Percentiles rank a stretch among this genome's conserved stretches.
These are phyloP conservation scores for Pimephales promelas DNA, from an alignment of 2,113 vertebrate species.

Conservation along the genomic window DNA sequence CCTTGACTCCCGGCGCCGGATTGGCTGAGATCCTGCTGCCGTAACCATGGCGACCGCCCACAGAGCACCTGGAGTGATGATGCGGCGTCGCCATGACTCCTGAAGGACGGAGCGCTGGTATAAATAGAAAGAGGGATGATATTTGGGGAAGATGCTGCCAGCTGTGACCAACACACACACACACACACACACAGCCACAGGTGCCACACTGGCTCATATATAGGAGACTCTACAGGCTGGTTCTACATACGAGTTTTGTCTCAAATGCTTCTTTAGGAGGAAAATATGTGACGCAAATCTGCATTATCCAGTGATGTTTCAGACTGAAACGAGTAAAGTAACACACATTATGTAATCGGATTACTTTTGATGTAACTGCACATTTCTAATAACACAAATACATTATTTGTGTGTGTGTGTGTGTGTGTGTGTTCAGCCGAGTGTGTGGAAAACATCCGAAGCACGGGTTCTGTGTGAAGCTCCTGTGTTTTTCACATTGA, in stretches of 20 bases:
- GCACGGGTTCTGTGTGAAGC: not conserved
- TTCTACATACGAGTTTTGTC: not conserved
- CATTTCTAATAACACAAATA: too few relatives aligned
- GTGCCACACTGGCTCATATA: not conserved
- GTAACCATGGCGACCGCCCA: slow-evolving; percentile 57
- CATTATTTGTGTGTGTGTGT: too few relatives aligned
- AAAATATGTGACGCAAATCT: too few relatives aligned
- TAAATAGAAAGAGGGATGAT: slow-evolving; percentile 38
- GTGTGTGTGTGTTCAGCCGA: too few relatives aligned
- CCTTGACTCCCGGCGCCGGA: slow-evolving; percentile 40
- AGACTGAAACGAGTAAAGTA: too few relatives aligned
- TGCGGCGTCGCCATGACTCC: slow-evolving; percentile 52
- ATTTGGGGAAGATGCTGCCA: slow-evolving; percentile 25
- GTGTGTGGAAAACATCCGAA: not conserved
- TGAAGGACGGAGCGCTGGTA: slow-evolving; percentile 46
- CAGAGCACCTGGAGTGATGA: slow-evolving; percentile 59
- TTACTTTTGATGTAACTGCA: too few relatives aligned
- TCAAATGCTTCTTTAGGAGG: too few relatives aligned
- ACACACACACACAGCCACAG: slow-evolving; percentile 39
- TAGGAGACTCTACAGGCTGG: not conserved
- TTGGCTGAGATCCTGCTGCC: slow-evolving; percentile 46
- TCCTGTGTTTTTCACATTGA: not conserved
- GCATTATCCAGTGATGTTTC: too few relatives aligned
- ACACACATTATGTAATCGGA: too few relatives aligned
- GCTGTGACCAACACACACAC: slow-evolving; percentile 36